A percentile compares a stretch with the other conserved stretches of the same genome.
Evolutionary conservation across 2,113 vertebrate species (phyloP).

Genomic region (Phainopepla nitens): DNA sequence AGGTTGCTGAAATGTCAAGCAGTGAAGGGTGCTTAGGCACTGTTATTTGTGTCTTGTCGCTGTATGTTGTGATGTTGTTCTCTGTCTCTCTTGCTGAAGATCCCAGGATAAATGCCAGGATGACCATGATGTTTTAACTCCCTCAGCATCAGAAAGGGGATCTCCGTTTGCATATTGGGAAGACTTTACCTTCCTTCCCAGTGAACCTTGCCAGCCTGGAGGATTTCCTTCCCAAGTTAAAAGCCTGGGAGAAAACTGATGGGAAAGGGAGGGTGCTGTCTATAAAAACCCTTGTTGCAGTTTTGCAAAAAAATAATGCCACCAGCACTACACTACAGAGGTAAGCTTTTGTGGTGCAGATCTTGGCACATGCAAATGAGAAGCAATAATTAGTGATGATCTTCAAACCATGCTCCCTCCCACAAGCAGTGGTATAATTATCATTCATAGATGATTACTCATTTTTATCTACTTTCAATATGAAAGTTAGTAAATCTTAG

Average conservation of each 20-base stretch:
- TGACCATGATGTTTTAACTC: background rate
- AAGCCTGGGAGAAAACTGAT: background rate
- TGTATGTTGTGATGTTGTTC: background rate
- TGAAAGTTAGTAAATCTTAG: background rate
- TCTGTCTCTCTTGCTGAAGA: background rate
- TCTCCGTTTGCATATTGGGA: fast-evolving
- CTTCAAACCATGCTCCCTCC: constrained; percentile 36
- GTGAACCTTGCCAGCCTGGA: background rate
- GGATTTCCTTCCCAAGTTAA: background rate
- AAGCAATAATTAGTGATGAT: constrained; percentile 10
- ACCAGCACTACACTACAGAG: background rate
- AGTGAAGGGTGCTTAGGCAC: fast-evolving
- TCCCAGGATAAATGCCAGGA: background rate
- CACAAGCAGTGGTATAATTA: constrained; percentile 23
- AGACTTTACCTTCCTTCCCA: background rate
- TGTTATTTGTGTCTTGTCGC: background rate
- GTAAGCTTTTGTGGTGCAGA: background rate
- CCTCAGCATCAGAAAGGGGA: background rate
- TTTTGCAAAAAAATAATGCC: background rate
- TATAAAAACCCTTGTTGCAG: background rate
- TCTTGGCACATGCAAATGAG: background rate
- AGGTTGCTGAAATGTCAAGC: background rate
- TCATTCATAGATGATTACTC: constrained; percentile 33
- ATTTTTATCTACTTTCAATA: constrained; percentile 17
- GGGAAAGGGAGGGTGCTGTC: background rate